These are phyloP conservation scores for Pseudorhiza aurosa DNA, from an alignment of 30 jellyfish, hydroid and myxozoan genomes.

Conservation along the genomic window DNA sequence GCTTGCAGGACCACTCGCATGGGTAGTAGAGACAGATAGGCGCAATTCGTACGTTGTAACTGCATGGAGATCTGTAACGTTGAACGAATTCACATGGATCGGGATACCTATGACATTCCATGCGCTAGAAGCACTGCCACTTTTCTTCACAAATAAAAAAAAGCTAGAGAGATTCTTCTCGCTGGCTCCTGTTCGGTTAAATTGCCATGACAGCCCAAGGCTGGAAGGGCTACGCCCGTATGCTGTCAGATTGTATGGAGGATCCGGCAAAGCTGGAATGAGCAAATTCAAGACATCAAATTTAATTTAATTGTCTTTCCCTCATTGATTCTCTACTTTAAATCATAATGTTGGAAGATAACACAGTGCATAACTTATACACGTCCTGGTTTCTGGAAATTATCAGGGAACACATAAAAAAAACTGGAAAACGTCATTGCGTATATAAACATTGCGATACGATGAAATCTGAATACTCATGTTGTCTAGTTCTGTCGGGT, in stretches of 20 bases:
- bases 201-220: not conserved
- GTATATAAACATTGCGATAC: too few species aligned
- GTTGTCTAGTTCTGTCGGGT: too few species aligned
- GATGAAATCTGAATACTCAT: too few species aligned
- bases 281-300: too few species aligned
- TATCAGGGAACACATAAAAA: too few species aligned
- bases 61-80: constrained; percentile 14
- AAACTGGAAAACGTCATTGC: too few species aligned
- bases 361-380: too few species aligned
- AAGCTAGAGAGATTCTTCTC: constrained; percentile 9
- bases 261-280: constrained; percentile 23
- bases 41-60: constrained; percentile 17
- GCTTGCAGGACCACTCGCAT: constrained; percentile 11
- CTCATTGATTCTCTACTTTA: too few species aligned
- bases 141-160: not conserved
- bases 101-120: constrained; percentile 23
- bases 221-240: not conserved
- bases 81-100: not conserved
- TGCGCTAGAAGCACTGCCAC: not conserved
- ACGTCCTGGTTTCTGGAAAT: too few species aligned
- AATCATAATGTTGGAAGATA: too few species aligned
- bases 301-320: too few species aligned
- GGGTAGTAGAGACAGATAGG: constrained; percentile 16
- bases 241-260: constrained; percentile 10
- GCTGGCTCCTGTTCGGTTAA: not conserved